Base-by-base conservation (phyloP, 2,888 invertebrate species). In the Coecobrya sp. region DNA sequence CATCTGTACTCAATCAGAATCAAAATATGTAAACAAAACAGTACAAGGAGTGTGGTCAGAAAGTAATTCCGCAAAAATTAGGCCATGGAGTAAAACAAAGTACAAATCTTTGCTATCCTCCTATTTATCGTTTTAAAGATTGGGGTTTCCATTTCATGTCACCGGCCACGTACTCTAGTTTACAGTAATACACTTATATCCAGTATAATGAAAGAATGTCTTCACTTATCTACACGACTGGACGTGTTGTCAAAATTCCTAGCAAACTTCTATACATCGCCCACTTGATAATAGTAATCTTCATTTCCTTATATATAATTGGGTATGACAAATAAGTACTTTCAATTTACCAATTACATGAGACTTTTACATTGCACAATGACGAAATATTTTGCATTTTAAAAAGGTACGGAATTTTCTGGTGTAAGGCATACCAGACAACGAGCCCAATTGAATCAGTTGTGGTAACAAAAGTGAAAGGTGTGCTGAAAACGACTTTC, bases 391-490 rank as follows among this genome's bases (percentile, higher is more conserved):
- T 73, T 42, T 76, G 76, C 3, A 19, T 22, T 16, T 13, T 45
- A 49, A 62, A 25, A 45, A 90, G 90, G 65, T 90, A 90, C n/a
- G 90, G 90, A 62, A 90, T 90, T 8, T 85, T 90, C 10, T 90
- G 90, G 90, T 90, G 62, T 0, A 94, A 93, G 86, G 93, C 91
- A 25, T 94, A 94, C 42, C 94, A 94, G 86, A 65, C 68, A 3
- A 70, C 84, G n/a, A 36, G 81, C 49, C 90, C 86, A 1, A 81
- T 93, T 16, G 92, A 95, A 79, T 93, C 93, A 22, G 94, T 93
- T 0, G 95, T 96, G 1, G 96, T 96, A 4, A 96, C 96, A 2
- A 96, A 96, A 95, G 95, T 96, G 13, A 96, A 96, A 94, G 96
- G 96, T 10, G 95, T 96, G 2, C 95, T 95, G 0, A 95, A 94